Base-by-base conservation (phyloP, 2,797 vertebrate species). In the Pseudopleuronectes americanus region DNA sequence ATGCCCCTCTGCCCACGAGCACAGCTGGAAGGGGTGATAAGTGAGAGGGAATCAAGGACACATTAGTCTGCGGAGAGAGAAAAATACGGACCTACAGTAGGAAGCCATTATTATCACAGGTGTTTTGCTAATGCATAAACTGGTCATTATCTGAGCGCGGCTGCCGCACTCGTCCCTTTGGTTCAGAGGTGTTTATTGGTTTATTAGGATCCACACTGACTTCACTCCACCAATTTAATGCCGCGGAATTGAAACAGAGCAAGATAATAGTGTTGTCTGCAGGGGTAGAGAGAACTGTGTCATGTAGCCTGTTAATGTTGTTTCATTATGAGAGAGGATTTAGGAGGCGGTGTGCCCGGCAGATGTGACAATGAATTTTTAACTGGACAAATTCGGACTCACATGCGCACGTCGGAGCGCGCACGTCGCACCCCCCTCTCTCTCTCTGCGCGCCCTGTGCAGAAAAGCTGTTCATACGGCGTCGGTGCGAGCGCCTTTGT, bases 151-250 rank as follows among this genome's bases (percentile, higher is more conserved):
- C 77, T 43, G 82, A 86, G 69, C 78, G 1, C 41, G 24, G 78
- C 80, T 68, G 74, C 72, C 43, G 48, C 72, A 53, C 75, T 57
- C 60, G 74, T 64, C 76, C 68, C 74, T 80, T 56, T 74, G 81
- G 74, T 81, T 82, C 77, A 55, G 81, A 79, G 83, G 76, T 85
- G 87, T 88, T 90, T 88, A 89, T 90, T 84, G 90, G 78, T 89
- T 90, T 85, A 88, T 90, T 89, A 84, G 83, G 74, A 86, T 77
- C 84, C 75, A 68, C 79, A 13, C 78, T 48, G 83, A 81, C 79
- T 86, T 63, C 79, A 63, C 81, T 72, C 77, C 72, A 75, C 75
- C 82, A 68, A 67, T 86, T 78, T 82, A 81, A 87, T 65, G 71
- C 79, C 61, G 23, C 1, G 64, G 70, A 80, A 84, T 86, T 81